Evolutionary conservation across 92 coral and sea anemone genomes (phyloP).

Genomic region (Actinostola sp.): DNA sequence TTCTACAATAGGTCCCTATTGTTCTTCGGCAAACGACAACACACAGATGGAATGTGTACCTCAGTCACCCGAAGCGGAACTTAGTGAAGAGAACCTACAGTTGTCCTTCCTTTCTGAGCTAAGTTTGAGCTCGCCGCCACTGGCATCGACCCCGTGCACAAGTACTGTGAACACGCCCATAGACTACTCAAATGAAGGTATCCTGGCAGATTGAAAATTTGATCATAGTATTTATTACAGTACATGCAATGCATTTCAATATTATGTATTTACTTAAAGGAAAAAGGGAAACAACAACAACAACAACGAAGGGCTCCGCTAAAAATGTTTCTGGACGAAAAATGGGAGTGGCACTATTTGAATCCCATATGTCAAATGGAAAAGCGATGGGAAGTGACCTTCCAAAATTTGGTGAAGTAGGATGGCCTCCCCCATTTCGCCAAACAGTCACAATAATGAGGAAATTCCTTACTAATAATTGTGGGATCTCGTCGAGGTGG

Average conservation of each 20-base stretch:
- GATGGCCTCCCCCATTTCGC: constrained; percentile 19
- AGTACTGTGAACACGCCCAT: too few relatives aligned
- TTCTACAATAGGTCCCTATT: not conserved
- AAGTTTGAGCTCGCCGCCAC: not conserved
- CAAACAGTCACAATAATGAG: not conserved
- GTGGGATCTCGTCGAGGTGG: not conserved
- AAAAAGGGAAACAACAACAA: not conserved
- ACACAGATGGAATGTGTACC: not conserved
- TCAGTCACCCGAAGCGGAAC: not conserved
- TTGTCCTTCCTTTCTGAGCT: not conserved
- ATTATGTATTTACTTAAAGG: not conserved
- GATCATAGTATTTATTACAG: too few relatives aligned
- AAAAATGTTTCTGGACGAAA: not conserved
- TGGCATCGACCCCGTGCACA: not conserved
- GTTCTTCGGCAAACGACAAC: not conserved
- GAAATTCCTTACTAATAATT: not conserved
- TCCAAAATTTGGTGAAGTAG: not conserved
- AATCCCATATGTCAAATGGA: not conserved
- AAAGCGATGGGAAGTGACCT: not conserved
- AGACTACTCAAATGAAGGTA: too few relatives aligned
- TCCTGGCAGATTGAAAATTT: too few relatives aligned
- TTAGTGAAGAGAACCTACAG: not conserved
- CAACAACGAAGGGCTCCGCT: not conserved
- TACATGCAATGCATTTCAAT: too few relatives aligned
- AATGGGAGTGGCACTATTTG: not conserved